A percentile compares a stretch with the other conserved stretches of the same genome.
phyloP scores from a whole-genome alignment of 2,888 invertebrate genomes.

The Andrena fulva region DNA sequence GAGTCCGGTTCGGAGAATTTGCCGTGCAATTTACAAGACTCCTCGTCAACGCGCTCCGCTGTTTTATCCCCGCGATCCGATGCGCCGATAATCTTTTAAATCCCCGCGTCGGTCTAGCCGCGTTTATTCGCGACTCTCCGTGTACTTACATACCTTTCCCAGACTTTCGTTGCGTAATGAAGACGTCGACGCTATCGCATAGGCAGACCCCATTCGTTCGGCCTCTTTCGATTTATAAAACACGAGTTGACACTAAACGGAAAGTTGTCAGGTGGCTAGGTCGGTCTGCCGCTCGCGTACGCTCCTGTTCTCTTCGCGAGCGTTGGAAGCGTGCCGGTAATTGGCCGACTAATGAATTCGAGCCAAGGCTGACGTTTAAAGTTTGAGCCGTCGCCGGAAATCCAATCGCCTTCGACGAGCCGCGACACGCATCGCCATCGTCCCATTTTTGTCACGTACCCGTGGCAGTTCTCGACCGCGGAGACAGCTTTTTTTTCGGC shows the following conservation, averaged over 20 bases:
- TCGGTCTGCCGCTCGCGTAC: conserved; percentile 7
- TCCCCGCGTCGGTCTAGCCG: not conserved
- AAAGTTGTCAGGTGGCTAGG: conserved; percentile 44
- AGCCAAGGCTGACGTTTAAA: conserved; percentile 31
- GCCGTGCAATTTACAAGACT: not conserved
- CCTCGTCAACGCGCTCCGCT: not conserved
- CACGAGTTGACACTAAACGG: conserved; percentile 25
- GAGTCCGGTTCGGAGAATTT: not conserved
- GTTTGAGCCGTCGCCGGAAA: conserved; percentile 32
- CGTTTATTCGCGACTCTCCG: not conserved
- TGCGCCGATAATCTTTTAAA: not conserved
- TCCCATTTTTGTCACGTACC: not conserved
- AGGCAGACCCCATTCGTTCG: not conserved
- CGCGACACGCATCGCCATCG: not conserved
- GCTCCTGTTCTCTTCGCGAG: conserved; percentile 27
- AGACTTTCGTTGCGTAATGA: not conserved
- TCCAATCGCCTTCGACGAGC: not conserved
- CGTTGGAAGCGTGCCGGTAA: conserved; percentile 43
- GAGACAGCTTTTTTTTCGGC: not conserved
- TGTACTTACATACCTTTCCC: not conserved
- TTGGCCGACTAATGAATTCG: conserved; percentile 45
- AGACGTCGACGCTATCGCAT: not conserved
- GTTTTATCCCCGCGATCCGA: conserved; percentile 1
- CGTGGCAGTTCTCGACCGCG: not conserved
- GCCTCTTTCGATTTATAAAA: conserved; percentile 12